phyloP scores from a whole-genome alignment of 2,888 invertebrate species.

The Labia minor region DNA sequence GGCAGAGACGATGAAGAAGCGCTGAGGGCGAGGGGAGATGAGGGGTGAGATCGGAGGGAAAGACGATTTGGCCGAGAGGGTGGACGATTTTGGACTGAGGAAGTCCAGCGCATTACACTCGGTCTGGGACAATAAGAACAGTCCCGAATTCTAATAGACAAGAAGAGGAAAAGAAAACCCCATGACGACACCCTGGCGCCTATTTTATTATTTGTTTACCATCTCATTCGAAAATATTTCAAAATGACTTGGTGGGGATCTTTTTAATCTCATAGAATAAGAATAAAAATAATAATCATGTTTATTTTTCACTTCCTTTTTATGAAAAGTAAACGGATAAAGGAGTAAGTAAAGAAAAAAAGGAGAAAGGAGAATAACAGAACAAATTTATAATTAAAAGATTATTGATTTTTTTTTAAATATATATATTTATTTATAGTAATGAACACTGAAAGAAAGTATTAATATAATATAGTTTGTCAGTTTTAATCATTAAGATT shows the following conservation, averaged over 20 bases:
- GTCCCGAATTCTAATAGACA: conserved; percentile 6
- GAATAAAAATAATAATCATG: not conserved
- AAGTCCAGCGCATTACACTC: conserved; percentile 8
- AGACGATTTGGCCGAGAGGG: not conserved
- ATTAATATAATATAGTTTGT: too few species aligned
- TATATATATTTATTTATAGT: too few species aligned
- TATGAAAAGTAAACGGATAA: too few species aligned
- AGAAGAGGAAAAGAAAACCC: conserved; percentile 8
- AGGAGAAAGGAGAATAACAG: too few species aligned
- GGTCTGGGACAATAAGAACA: not conserved
- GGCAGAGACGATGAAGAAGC: not conserved
- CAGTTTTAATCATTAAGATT: too few species aligned
- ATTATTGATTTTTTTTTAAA: too few species aligned
- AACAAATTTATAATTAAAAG: too few species aligned
- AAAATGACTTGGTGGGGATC: not conserved
- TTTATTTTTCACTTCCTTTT: not conserved
- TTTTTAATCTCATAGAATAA: not conserved
- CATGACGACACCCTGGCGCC: conserved; percentile 13
- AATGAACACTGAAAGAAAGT: too few species aligned
- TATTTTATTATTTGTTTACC: conserved; percentile 13
- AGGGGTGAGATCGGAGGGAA: too few species aligned
- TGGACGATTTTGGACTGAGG: not conserved
- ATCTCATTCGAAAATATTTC: not conserved
- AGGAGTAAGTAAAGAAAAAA: too few species aligned
- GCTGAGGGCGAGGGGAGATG: not conserved